Conservation (phyloP, 2,797 vertebrate genomes). For the Sphaeramia orbicularis region DNA sequence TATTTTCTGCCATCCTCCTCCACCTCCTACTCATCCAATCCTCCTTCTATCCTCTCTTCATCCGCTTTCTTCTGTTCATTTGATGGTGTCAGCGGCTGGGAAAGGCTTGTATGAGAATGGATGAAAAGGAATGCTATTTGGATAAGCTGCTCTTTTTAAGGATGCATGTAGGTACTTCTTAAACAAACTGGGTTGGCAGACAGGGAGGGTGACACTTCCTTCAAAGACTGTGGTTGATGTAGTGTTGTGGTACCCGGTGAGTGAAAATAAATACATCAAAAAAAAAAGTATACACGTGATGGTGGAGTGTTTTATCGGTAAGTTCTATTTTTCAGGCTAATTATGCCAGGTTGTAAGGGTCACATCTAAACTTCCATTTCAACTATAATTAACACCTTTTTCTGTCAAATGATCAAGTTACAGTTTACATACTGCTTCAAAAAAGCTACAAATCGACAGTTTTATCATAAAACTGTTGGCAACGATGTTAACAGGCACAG, state of each 20-base stretch:
- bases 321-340: no score
- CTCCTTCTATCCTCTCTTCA: slow-evolving; percentile 62
- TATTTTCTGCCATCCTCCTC: slow-evolving; percentile 78
- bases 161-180: slow-evolving; percentile 28
- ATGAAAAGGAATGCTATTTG: slow-evolving; percentile 64
- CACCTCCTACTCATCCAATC: slow-evolving; percentile 66
- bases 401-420: no score
- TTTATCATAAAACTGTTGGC: no score
- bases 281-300: neutral
- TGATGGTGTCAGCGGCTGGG: slow-evolving; percentile 67
- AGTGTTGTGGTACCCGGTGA: neutral
- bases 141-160: slow-evolving; percentile 52
- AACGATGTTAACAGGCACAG: no score
- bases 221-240: slow-evolving; percentile 6
- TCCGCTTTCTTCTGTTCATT: slow-evolving; percentile 65
- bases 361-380: neutral
- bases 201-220: slow-evolving; percentile 6
- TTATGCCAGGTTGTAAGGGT: neutral
- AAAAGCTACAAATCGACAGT: no score
- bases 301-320: neutral
- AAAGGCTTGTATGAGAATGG: slow-evolving; percentile 52
- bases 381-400: no score
- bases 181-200: slow-evolving; percentile 18
- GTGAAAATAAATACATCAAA: neutral
- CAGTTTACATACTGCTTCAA: no score